These are phyloP conservation scores for Ceyx margarethae DNA, from an alignment of 2,113 vertebrate species.

Conservation along the genomic window DNA sequence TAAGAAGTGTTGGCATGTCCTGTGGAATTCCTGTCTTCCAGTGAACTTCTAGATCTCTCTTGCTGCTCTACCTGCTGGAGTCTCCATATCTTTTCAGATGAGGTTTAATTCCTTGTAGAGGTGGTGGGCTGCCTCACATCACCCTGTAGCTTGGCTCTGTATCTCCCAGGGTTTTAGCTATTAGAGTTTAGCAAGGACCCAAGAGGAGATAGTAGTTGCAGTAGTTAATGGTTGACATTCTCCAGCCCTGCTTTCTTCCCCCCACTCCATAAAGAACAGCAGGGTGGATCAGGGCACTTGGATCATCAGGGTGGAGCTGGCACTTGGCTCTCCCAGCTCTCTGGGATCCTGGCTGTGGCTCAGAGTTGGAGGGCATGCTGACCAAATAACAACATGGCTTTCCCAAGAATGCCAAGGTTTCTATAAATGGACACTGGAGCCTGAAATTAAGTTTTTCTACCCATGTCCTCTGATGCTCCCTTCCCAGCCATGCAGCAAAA, in stretches of 20 bases:
- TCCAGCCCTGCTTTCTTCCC: not conserved
- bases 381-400: not conserved
- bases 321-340: not conserved
- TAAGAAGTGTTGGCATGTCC: not conserved
- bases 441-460: conserved; percentile 3
- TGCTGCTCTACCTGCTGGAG: not conserved
- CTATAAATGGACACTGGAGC: not conserved
- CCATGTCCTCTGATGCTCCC: not conserved
- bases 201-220: not conserved
- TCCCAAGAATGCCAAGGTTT: not conserved
- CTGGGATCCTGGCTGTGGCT: not conserved
- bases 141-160: not conserved
- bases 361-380: not conserved
- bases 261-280: not conserved
- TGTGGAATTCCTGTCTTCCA: not conserved
- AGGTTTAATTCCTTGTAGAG: not conserved
- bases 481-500: not conserved
- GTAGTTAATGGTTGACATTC: not conserved
- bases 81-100: not conserved
- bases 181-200: not conserved
- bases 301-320: not conserved
- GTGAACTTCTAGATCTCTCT: not conserved
- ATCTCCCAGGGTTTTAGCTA: not conserved
- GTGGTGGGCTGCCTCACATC: not conserved
- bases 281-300: not conserved